phyloP scores from a whole-genome alignment of 2,888 invertebrate genomes.

The Pseudoips prasinana region DNA sequence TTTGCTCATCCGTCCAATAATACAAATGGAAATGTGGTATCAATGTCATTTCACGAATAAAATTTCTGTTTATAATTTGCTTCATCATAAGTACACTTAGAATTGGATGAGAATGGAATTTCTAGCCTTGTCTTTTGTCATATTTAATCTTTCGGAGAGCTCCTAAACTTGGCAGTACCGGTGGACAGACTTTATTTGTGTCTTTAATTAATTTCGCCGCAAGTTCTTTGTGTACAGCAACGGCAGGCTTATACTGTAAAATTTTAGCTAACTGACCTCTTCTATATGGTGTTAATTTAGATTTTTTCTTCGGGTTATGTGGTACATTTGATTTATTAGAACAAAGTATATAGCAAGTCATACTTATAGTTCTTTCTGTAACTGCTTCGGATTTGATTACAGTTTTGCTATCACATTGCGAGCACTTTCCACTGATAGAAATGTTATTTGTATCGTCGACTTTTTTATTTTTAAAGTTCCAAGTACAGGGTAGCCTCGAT shows the following conservation, averaged over 20 bases:
- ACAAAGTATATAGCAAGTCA: conserved; percentile 18
- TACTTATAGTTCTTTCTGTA: conserved; percentile 17
- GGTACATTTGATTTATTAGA: conserved; percentile 17
- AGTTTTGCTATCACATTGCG: conserved; percentile 16
- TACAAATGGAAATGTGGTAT: too few species aligned
- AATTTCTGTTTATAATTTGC: too few species aligned
- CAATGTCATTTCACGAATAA: too few species aligned
- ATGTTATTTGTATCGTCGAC: conserved; percentile 16
- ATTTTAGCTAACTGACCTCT: conserved; percentile 19
- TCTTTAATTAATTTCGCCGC: conserved; percentile 20
- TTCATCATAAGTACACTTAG: conserved; percentile 21
- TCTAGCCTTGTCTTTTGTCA: conserved; percentile 19
- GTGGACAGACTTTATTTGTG: conserved; percentile 16
- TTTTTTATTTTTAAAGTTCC: conserved; percentile 15
- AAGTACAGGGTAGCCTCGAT: conserved; percentile 17
- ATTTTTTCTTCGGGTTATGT: conserved; percentile 21
- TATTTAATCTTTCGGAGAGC: conserved; percentile 19
- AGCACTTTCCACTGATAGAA: conserved; percentile 17
- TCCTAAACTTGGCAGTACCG: conserved; percentile 20
- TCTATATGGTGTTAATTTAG: conserved; percentile 20
- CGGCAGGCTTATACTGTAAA: too few species aligned
- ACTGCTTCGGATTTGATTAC: conserved; percentile 18
- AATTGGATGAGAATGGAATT: conserved; percentile 19
- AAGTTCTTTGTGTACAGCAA: conserved; percentile 17
- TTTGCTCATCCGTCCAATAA: too few species aligned